These are phyloP conservation scores for Centropus bengalensis DNA, from an alignment of 2,113 vertebrate genomes.

Conservation along the genomic window DNA sequence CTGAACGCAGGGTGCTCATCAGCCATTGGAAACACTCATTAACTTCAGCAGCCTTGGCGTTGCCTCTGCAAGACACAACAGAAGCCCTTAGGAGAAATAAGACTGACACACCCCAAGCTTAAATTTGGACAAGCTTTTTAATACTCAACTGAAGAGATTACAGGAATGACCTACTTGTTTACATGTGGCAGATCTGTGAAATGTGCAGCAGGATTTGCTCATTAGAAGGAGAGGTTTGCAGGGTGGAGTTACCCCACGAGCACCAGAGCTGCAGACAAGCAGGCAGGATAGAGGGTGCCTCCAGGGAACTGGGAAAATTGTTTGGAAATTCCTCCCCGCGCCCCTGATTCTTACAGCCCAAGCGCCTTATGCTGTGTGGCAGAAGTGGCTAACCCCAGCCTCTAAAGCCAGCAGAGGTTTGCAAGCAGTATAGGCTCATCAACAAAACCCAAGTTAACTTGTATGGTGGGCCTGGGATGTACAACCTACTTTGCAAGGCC, in stretches of 20 bases:
- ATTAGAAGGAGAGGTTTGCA: not conserved
- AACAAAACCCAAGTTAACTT: not conserved
- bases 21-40: not conserved
- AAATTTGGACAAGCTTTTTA: conserved; percentile 66
- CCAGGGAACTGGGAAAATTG: not conserved
- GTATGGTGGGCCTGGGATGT: not conserved
- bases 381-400: not conserved
- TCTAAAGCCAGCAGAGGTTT: not conserved
- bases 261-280: not conserved
- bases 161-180: conserved; percentile 65
- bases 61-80: not conserved
- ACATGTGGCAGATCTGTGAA: not conserved
- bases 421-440: not conserved
- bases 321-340: not conserved
- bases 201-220: conserved; percentile 42
- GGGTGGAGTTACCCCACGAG: not conserved
- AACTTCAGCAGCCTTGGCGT: not conserved
- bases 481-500: not conserved
- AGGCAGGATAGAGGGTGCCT: not conserved
- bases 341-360: not conserved
- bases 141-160: conserved; percentile 63
- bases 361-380: not conserved
- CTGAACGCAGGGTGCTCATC: not conserved
- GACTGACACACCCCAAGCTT: conserved; percentile 59
- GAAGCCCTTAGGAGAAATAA: conserved; percentile 11